phyloP scores from a whole-genome alignment of 2,888 invertebrate species.

The Mimumesa dahlbomi region DNA sequence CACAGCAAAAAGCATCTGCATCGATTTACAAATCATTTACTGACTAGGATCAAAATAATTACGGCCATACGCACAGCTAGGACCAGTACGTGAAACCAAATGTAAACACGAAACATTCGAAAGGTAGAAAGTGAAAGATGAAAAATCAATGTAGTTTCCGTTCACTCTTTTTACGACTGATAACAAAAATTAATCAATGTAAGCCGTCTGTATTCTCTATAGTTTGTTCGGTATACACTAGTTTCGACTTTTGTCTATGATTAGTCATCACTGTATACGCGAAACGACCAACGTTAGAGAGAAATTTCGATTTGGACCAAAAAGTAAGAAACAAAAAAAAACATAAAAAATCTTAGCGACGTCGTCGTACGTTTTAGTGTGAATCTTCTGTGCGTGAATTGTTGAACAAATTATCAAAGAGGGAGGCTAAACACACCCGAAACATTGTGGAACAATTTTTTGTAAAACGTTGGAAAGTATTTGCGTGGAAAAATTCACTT shows the following conservation, averaged over 20 bases:
- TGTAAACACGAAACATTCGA: constrained; percentile 5
- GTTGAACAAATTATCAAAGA: too few relatives aligned
- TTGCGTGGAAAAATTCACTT: too few relatives aligned
- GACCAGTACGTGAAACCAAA: constrained; percentile 44
- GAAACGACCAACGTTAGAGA: constrained; percentile 52
- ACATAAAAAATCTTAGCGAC: too few relatives aligned
- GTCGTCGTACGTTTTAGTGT: too few relatives aligned
- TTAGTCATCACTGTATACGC: constrained; percentile 24
- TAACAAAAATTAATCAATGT: too few relatives aligned
- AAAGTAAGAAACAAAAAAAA: background rate
- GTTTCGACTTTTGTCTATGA: constrained; percentile 25
- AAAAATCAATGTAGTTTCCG: too few relatives aligned
- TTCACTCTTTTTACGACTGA: too few relatives aligned
- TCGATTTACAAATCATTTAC: constrained; percentile 13
- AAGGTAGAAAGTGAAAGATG: background rate
- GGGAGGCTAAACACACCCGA: too few relatives aligned
- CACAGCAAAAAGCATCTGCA: constrained; percentile 22
- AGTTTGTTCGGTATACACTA: constrained; percentile 27
- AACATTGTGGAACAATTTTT: too few relatives aligned
- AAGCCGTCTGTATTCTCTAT: too few relatives aligned
- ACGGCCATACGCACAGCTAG: constrained; percentile 57
- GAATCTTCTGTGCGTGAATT: too few relatives aligned
- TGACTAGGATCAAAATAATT: constrained; percentile 8
- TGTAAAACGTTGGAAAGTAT: too few relatives aligned
- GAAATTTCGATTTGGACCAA: constrained; percentile 48